Base-by-base conservation (phyloP, 1,140 invertebrate species). In the Lepidostoma basale region DNA sequence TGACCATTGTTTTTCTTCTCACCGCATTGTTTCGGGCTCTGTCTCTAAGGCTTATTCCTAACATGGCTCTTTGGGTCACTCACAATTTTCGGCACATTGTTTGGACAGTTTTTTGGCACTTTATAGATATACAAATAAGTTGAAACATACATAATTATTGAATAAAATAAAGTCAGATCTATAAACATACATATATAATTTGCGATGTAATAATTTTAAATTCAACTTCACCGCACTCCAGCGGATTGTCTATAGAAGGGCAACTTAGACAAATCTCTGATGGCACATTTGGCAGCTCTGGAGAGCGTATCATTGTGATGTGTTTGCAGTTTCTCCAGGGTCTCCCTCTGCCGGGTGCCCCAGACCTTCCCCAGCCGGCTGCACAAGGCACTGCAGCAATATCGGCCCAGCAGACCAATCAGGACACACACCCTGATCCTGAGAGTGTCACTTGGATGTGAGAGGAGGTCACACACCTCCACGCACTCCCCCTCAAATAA, bases 351-450 rank as follows among this genome's bases (percentile, higher is more conserved):
- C 52, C 74, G 78, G 58, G 76, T 79, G 39, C 70, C 78, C 82
- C 82, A 84, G 2, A 60, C 40, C 4, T 47, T 44, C 4, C 64
- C 59, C 89, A 91, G 91, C 2, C 88, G 83, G 18, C 81, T 83
- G 66, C 89, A 87, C 14, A 93, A 79, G 0, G 86, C 85, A 30
- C 85, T 86, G 69, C 85, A 85, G 40, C 86, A 87, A 72, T 88
- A 88, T 59, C 86, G 86, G 12, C 85, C 88, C 22, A 92, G 76
- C 2, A 91, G 78, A 71, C 87, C 83, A 0, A 92, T 78, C 9
- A 93, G 79, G 40, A 87, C 86, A 73, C 90, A 92, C 10, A 84
- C 83, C 76, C 90, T 84, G 59, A 86, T 84, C 68, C 85, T 84
- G 3, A 92, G 60, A 2, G 85, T 74, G 40, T 84, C 80, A 74